These are phyloP conservation scores for Oreocharis arfaki DNA, from an alignment of 2,113 vertebrate genomes.

Conservation along the genomic window DNA sequence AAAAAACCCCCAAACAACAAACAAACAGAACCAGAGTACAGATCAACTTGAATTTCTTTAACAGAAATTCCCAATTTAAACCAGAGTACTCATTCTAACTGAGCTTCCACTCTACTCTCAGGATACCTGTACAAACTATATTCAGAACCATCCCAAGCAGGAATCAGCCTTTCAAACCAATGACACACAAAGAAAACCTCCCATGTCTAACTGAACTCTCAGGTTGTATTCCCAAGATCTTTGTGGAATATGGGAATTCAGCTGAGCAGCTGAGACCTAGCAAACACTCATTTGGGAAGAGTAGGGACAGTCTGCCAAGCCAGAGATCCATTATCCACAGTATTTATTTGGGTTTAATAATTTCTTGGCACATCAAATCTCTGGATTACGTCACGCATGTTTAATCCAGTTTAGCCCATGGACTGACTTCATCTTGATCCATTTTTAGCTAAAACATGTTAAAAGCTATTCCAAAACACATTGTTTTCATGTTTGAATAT, in stretches of 20 bases:
- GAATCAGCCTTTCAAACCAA: neutral
- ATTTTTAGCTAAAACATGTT: neutral
- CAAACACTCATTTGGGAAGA: neutral
- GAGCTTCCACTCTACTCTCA: neutral
- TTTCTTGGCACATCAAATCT: neutral
- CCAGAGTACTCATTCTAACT: neutral
- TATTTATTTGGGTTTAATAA: neutral
- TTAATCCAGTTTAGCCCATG: neutral
- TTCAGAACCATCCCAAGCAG: neutral
- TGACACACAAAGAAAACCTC: neutral
- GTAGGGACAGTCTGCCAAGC: neutral
- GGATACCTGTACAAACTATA: neutral
- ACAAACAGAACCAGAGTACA: neutral
- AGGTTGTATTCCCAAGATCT: neutral
- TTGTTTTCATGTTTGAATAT: neutral
- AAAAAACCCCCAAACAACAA: accelerated
- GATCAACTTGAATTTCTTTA: neutral
- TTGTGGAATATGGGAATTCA: neutral
- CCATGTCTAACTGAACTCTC: neutral
- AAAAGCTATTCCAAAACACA: neutral
- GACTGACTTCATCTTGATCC: neutral
- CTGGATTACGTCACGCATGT: accelerated
- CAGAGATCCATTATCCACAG: neutral
- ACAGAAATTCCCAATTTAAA: neutral
- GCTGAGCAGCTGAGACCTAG: neutral